These are phyloP conservation scores for Piaya cayana DNA, from an alignment of 2,113 vertebrate species.

Conservation along the genomic window DNA sequence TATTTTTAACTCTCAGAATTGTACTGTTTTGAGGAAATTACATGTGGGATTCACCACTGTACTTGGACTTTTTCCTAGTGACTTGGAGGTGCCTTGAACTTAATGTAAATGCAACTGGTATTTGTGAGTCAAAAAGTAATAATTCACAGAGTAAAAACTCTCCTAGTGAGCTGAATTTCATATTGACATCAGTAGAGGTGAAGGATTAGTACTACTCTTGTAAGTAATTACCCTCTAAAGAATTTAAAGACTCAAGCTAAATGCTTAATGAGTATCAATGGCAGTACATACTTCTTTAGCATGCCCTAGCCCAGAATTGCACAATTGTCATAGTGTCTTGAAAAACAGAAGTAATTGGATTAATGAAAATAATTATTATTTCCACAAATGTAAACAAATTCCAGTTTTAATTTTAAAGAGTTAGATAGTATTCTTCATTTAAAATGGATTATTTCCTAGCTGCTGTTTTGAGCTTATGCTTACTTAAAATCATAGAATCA, in stretches of 20 bases:
- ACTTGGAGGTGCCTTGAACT: background rate
- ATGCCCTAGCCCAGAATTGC: background rate
- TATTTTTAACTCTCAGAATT: background rate
- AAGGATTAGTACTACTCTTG: background rate
- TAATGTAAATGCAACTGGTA: background rate
- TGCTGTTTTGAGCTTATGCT: background rate
- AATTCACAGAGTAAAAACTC: background rate
- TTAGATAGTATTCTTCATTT: background rate
- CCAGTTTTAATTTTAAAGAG: background rate
- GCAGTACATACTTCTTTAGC: background rate
- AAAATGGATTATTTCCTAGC: background rate
- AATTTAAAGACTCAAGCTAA: background rate
- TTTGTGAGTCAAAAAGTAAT: background rate
- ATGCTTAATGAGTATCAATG: background rate
- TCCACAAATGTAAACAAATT: background rate
- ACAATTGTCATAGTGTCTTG: background rate
- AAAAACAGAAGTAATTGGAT: background rate
- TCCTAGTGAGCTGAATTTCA: background rate
- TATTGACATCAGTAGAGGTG: background rate
- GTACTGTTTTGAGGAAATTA: fast-evolving
- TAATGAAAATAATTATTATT: background rate
- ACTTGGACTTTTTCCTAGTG: background rate
- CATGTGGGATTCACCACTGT: background rate
- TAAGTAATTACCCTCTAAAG: background rate
- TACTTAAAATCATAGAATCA: too few relatives aligned